These are phyloP conservation scores for Pseudotriccus pelzelni DNA, from an alignment of 2,797 vertebrate genomes.

Conservation along the genomic window DNA sequence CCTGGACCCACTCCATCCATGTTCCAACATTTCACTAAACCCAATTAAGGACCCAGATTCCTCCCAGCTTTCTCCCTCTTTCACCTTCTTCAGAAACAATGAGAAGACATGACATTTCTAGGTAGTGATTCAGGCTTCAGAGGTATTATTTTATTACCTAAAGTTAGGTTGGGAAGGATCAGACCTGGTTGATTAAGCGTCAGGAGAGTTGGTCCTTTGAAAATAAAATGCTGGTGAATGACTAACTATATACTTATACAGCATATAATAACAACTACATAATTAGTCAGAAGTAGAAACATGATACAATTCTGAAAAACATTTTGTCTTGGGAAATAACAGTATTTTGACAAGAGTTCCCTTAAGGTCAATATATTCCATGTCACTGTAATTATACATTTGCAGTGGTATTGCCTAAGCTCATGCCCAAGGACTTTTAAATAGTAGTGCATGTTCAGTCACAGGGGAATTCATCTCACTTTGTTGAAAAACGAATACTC, in stretches of 20 bases:
- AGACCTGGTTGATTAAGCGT: background rate
- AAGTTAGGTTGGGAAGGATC: background rate
- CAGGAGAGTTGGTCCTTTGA: background rate
- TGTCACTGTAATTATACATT: background rate
- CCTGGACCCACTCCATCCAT: background rate
- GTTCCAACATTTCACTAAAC: background rate
- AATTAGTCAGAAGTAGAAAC: background rate
- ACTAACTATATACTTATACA: background rate
- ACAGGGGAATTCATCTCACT: background rate
- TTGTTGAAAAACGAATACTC: background rate
- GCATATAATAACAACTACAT: background rate
- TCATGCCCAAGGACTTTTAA: background rate
- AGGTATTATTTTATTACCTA: background rate
- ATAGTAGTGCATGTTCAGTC: background rate
- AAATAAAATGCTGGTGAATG: background rate
- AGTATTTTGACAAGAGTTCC: background rate
- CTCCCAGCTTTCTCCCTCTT: background rate
- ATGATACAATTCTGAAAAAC: background rate
- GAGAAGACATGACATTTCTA: background rate
- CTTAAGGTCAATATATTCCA: background rate
- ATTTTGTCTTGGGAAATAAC: background rate
- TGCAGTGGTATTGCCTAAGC: background rate
- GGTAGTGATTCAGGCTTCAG: background rate
- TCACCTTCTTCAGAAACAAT: background rate
- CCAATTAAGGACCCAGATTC: background rate